Base-by-base conservation (phyloP, 2,797 vertebrate species). In the Catharus ustulatus region DNA sequence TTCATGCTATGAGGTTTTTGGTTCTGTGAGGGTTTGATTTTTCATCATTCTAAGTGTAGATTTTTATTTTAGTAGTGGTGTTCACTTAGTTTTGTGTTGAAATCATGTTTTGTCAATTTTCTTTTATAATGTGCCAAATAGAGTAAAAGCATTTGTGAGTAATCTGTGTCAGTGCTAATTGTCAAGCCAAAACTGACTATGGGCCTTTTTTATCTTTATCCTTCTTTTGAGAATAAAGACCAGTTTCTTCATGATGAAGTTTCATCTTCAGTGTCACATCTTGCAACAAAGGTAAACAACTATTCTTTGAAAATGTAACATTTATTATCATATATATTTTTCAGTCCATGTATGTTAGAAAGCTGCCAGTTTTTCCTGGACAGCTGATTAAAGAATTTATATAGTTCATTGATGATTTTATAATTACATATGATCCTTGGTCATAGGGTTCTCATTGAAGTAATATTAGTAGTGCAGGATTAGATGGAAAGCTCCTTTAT, bases 251-350 rank as follows among this genome's bases (percentile, higher is more conserved):
- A 97, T 71, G 97, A 98, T 96, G 98, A 98, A 96, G 96, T 97
- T 86, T 97, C 97, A 95, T 98, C 98, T 90, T 97, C 97, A 64
- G 94, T 97, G 87, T 97, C 97, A 88, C 96, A 97, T 73, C 95
- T 98, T 93, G 97, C 98, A 92, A 98, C 98, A 96, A 99, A 99
- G 98, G 98, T 99, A 98, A 98, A 97, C 83, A 92, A 32, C 38
- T 68, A 42, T 82, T 96, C 63, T 88, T 96, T 88, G 77, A 66
- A 83, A 95, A 36, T 45, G 20, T 93, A 90, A 57, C 7, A 9
- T 63, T 68, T 55, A 42, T 36, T 63, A 49, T 69, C 22, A 27
- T 75, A 11, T 76, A 11, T 55, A 11, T 73, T 68, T 74, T 91
- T 85, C 55, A 71, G 61, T 69, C 38, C 29, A 4, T 55, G 30